Conservation (phyloP, 2,888 invertebrate species). For the Minunthozetes semirufus region DNA sequence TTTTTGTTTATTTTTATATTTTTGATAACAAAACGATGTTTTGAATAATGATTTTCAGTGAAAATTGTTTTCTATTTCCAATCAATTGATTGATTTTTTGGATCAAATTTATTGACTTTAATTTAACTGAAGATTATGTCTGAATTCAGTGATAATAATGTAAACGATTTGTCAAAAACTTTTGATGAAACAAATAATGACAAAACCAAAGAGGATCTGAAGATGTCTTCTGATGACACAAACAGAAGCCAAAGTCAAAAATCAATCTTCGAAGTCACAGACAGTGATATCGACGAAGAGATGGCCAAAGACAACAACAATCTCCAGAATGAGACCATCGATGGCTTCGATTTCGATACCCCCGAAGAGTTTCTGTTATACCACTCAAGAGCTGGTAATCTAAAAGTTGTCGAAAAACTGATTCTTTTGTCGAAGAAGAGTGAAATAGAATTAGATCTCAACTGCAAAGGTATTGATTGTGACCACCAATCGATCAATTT, state of each 20-base stretch:
- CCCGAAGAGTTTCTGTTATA: slow-evolving; percentile 57
- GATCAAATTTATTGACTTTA: not conserved
- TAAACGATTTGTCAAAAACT: too few species aligned
- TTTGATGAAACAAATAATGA: not conserved
- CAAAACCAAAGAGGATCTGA: not conserved
- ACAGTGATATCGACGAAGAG: slow-evolving; percentile 10
- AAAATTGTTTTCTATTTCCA: not conserved
- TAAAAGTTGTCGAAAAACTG: slow-evolving; percentile 55
- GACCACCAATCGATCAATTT: not conserved
- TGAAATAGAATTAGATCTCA: slow-evolving; percentile 56
- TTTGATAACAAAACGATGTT: not conserved
- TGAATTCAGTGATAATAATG: not conserved
- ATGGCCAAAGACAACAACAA: slow-evolving; percentile 24
- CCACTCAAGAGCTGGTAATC: slow-evolving; percentile 59
- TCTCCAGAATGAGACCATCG: not conserved
- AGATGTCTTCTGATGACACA: not conserved
- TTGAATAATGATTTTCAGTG: not conserved
- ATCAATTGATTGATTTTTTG: not conserved
- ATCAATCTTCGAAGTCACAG: slow-evolving; percentile 16
- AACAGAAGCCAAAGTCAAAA: not conserved
- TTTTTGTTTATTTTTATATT: not conserved
- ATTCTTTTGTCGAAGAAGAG: slow-evolving; percentile 53
- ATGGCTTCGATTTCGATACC: slow-evolving; percentile 46
- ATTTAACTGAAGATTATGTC: not conserved
- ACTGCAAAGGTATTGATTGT: slow-evolving; percentile 58